Evolutionary conservation across 2,113 vertebrate genomes (phyloP).

Genomic region (Aramus guarauna): DNA sequence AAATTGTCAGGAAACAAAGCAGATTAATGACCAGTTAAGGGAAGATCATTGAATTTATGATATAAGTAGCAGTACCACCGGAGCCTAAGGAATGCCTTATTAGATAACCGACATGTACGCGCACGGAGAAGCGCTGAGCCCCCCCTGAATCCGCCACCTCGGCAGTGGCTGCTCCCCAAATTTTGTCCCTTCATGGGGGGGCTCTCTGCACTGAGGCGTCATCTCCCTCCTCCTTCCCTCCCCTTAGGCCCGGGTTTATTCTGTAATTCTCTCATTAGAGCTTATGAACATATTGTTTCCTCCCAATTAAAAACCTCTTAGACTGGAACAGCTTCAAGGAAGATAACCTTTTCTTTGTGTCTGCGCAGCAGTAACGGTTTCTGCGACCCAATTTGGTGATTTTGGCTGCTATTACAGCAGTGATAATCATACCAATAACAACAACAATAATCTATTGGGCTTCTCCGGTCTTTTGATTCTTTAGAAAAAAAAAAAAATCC

Average conservation of each 20-base stretch:
- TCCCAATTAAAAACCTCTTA: neutral
- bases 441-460: neutral
- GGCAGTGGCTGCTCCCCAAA: neutral
- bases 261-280: neutral
- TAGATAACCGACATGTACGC: neutral
- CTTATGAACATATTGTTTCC: neutral
- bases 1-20: constrained; percentile 42
- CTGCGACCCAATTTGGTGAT: neutral
- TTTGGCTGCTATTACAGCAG: neutral
- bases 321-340: neutral
- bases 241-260: neutral
- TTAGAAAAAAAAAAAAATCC: neutral
- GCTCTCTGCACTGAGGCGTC: neutral
- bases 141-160: rapidly evolving
- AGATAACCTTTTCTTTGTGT: neutral
- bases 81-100: neutral
- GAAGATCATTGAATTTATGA: constrained; percentile 37
- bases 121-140: neutral
- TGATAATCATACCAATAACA: neutral
- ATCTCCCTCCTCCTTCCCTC: neutral
- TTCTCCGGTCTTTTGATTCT: neutral
- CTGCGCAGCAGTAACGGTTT: neutral
- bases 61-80: neutral
- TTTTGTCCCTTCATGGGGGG: neutral
- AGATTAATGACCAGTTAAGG: constrained; percentile 51